Base-by-base conservation (phyloP, 1,140 invertebrate species). In the Hylaeus anthracinus region DNA sequence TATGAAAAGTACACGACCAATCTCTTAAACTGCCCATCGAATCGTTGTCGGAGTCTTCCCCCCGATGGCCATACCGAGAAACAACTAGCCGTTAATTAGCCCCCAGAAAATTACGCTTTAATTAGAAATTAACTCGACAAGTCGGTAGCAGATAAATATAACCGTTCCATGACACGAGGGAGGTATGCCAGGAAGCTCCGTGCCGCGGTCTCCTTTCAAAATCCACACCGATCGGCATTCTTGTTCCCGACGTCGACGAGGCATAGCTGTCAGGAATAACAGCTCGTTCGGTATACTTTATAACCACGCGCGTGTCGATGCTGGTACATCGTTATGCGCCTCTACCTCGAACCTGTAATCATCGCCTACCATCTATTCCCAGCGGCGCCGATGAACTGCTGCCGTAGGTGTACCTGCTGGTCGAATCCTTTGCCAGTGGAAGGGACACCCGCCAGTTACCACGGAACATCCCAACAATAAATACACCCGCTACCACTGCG, bases 301-400 rank as follows among this genome's bases (percentile, higher is more conserved):
- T 81, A 86, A 77, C 83, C 76, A 43, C 64, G 80, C 71, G 79
- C 83, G 84, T 86, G 84, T 86, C 73, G 83, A 74, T 64, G 83
- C 79, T 53, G 84, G 55, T 73, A 67, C 69, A 64, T 85, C 79
- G 84, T 86, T 86, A 86, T 56, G 83, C 76, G 63, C 78, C 70
- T 37, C 64, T 41, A 69, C 82, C 63, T 45, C 79, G 56, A 82
- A 85, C 84, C 83, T 63, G 79, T 85, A 86, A 86, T 86, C 84
- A 86, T 86, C 74, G 53, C 84, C 84, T 86, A 85, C 83, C 84
- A 86, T 86, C 84, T 86, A 86, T 85, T 78, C 83, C 79, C 64
- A 26, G 72, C 73, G 65, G 77, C 70, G 72, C 55, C 61, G 74
- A 14, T 37, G 61, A 67, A 72, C 51, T 72, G 64, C 41, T 69